Conservation (phyloP, 2,888 invertebrate genomes). For the Cerastis rubricosa region DNA sequence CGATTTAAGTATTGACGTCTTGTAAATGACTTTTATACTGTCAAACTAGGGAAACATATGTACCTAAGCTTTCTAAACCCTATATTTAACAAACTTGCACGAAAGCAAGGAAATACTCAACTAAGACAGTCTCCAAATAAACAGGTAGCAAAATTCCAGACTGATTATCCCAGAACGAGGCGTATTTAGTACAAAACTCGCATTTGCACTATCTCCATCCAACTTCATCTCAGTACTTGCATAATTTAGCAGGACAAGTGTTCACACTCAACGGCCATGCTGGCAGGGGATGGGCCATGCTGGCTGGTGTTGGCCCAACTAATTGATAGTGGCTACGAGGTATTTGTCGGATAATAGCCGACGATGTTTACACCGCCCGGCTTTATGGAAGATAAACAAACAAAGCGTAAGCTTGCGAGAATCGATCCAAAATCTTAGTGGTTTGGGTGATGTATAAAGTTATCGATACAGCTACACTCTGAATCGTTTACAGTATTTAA, state of each 20-base stretch:
- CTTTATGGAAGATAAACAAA: constrained; percentile 80
- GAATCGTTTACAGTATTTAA: no score
- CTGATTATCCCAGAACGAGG: neutral
- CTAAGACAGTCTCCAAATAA: neutral
- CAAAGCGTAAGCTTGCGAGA: neutral
- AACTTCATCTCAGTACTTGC: constrained; percentile 48
- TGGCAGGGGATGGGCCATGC: constrained; percentile 23
- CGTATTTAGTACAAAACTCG: constrained; percentile 32
- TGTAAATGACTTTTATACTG: no score
- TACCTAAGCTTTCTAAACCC: no score
- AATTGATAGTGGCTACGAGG: constrained; percentile 51
- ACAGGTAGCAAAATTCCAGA: constrained; percentile 1
- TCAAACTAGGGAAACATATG: no score
- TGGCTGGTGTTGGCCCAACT: constrained; percentile 27
- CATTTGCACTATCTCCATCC: constrained; percentile 42
- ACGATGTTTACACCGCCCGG: constrained; percentile 74
- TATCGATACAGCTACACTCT: neutral
- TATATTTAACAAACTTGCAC: neutral
- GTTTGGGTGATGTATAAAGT: neutral
- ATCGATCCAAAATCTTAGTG: neutral
- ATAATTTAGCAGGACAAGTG: constrained; percentile 50
- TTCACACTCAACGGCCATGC: constrained; percentile 26
- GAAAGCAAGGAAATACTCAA: neutral
- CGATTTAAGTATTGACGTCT: no score
- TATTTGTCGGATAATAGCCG: constrained; percentile 76